Percentiles rank a stretch among this genome's conserved stretches.
Conservation (phyloP, 2,797 vertebrate genomes). For the Acrossocheilus wenchowensis region DNA sequence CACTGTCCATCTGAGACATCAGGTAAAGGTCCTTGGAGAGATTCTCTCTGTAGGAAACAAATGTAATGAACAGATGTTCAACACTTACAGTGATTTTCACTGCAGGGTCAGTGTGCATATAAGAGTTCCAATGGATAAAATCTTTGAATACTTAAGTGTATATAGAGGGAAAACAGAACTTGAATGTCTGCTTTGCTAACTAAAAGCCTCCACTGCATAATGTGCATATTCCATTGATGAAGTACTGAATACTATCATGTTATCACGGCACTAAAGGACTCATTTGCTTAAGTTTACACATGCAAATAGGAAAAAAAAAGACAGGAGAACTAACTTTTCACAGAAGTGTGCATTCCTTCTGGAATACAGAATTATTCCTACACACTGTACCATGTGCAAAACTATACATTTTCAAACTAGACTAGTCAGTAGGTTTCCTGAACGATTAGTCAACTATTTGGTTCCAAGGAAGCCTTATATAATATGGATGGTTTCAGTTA, state of each 20-base stretch:
- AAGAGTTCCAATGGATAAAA: background rate
- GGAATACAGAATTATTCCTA: background rate
- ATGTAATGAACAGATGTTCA: background rate
- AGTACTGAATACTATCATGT: background rate
- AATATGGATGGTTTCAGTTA: background rate
- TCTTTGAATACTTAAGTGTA: background rate
- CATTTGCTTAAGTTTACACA: background rate
- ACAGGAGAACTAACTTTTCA: background rate
- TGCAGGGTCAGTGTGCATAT: background rate
- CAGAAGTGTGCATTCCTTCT: background rate
- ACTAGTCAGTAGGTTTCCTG: background rate
- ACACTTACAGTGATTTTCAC: background rate
- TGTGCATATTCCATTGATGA: background rate
- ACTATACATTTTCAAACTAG: background rate
- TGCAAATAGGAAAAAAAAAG: background rate
- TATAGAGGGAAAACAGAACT: background rate
- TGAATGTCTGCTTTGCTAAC: background rate
- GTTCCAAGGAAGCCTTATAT: background rate
- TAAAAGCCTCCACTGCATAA: background rate
- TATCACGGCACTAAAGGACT: background rate
- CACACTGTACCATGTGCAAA: background rate
- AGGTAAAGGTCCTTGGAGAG: slow-evolving; percentile 97
- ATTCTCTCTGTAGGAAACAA: slow-evolving; percentile 84
- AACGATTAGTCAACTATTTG: background rate
- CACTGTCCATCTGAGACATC: slow-evolving; percentile 99